Base-by-base conservation (phyloP, 2,797 vertebrate species). In the Coendou prehensilis region DNA sequence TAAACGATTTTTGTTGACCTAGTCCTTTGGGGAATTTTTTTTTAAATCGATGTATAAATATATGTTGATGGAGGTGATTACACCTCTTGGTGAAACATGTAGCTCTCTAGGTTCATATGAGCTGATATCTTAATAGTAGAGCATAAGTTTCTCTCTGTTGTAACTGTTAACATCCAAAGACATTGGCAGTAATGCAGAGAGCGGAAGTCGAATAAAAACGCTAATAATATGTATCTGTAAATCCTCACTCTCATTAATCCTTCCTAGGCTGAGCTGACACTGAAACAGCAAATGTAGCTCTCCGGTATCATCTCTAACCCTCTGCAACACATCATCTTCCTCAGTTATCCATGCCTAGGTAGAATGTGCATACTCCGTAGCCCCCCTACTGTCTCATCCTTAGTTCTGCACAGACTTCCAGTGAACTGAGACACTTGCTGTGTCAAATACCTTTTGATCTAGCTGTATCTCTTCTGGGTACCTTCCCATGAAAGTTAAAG, bases 1-100 rank as follows among this genome's bases (percentile, higher is more conserved):
- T 96, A 97, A 96, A 96, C 80, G 94, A 94, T 94, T 93, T 76
- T 93, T 94, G 90, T 97, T 94, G 96, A 97, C 95, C 96, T 76
- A 94, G 73, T 80, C 83, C 47, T 97, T 85, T 89, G 50, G 13
- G 95, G 75, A 87, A 71, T 59, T 41, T 15, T 23, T 63, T 82
- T 71, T 22, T 75, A 87, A 78, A 91, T 93, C 87, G 69, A 50
- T 95, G 75, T 89, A 89, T 94, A 91, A 96, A 92, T 95, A 96
- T 91, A 89, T 85, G 54, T 94, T 97, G 95, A 94, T 96, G 45
- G 61, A 89, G 3, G 52, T 87, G 75, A 95, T 95, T 86, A 47
- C 78, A 63, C 10, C 41, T 94, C 64, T 86, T 91, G 67, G 45
- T 64, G 83, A 92, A 94, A 91, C 64, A 50, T 45, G 41, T 75